These are phyloP conservation scores for Lepidonotus clava DNA, from an alignment of 2,888 invertebrate species.

Conservation along the genomic window DNA sequence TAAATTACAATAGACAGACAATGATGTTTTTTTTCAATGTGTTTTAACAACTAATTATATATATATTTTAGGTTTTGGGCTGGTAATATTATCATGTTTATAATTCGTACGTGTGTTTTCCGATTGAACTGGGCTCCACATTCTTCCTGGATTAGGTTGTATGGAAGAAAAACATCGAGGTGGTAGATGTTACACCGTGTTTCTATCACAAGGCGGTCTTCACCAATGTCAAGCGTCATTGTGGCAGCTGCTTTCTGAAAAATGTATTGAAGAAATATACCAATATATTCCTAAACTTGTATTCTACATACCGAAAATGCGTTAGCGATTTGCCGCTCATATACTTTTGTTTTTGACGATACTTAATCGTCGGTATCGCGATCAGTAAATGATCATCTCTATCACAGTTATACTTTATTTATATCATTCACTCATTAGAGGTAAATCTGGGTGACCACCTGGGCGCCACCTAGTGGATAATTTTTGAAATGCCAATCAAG, in stretches of 20 bases:
- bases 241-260: constrained; percentile 76
- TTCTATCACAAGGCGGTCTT: constrained; percentile 78
- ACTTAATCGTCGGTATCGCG: too few species aligned
- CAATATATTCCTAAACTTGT: background rate
- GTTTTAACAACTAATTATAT: background rate
- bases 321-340: too few species aligned
- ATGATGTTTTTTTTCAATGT: too few species aligned
- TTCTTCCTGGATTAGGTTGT: constrained; percentile 75
- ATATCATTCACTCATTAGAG: too few species aligned
- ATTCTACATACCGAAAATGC: too few species aligned
- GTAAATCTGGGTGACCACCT: too few species aligned
- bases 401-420: too few species aligned
- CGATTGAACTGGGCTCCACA: constrained; percentile 80
- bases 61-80: background rate
- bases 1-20: too few species aligned
- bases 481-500: too few species aligned
- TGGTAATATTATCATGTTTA: background rate
- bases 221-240: constrained; percentile 79
- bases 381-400: too few species aligned
- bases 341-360: too few species aligned
- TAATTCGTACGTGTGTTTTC: constrained; percentile 65
- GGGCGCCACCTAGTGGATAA: too few species aligned
- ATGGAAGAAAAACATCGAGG: constrained; percentile 80
- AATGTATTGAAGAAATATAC: background rate
- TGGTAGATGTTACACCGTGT: constrained; percentile 78